These are phyloP conservation scores for Paralinhomoeus sp. DNA, from an alignment of 2,888 invertebrate species.

Conservation along the genomic window DNA sequence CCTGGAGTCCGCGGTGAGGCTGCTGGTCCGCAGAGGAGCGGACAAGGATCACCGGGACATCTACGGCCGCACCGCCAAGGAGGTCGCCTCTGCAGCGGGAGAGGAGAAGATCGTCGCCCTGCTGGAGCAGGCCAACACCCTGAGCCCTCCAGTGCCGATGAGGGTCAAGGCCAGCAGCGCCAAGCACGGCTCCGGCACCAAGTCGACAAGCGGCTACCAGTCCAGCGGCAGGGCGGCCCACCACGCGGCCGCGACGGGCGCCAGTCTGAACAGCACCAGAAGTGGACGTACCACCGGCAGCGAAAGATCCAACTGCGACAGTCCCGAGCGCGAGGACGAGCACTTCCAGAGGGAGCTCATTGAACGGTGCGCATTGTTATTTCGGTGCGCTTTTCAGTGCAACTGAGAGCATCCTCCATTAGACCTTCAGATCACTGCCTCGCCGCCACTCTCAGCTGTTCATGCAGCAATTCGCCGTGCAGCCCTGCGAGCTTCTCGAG, in stretches of 20 bases:
- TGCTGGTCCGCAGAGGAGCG: slow-evolving; percentile 29
- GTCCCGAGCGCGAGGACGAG: slow-evolving; percentile 11
- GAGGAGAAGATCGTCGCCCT: slow-evolving; percentile 23
- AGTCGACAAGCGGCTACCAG: slow-evolving; percentile 19
- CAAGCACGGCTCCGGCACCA: slow-evolving; percentile 17
- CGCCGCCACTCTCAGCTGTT: not conserved
- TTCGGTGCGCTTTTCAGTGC: too few species aligned
- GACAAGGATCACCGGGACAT: slow-evolving; percentile 30
- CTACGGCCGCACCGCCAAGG: slow-evolving; percentile 35
- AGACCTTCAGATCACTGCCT: not conserved
- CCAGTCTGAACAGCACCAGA: slow-evolving; percentile 1
- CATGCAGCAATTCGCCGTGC: too few species aligned
- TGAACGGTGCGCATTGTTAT: not conserved
- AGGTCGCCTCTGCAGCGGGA: slow-evolving; percentile 72
- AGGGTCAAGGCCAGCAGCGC: slow-evolving; percentile 4
- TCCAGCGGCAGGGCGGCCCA: not conserved
- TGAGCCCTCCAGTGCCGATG: not conserved
- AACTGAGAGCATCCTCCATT: too few species aligned
- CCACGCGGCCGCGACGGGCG: not conserved
- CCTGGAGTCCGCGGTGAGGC: slow-evolving; percentile 68
- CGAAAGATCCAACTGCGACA: slow-evolving; percentile 6
- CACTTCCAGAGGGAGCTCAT: slow-evolving; percentile 1
- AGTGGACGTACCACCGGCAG: not conserved
- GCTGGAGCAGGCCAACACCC: not conserved
- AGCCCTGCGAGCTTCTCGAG: too few species aligned